Conservation (phyloP, 2,113 vertebrate genomes). For the Emydura subglobosa region DNA sequence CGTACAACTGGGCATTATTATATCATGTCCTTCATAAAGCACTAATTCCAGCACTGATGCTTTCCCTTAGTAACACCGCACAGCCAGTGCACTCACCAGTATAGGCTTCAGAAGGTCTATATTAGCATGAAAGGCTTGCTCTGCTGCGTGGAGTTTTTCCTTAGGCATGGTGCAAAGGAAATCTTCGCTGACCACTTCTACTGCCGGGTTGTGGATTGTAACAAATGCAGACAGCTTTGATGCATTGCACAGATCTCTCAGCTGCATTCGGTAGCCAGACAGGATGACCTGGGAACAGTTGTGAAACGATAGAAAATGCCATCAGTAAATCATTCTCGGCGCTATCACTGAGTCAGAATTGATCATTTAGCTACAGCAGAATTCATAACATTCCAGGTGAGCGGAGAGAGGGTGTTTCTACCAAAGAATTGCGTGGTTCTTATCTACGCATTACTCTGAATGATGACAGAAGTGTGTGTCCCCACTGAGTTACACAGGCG, state of each 20-base stretch:
- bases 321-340: not conserved
- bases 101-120: conserved; percentile 88
- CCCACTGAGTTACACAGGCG: not conserved
- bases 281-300: conserved; percentile 80
- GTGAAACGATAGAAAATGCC: not conserved
- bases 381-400: not conserved
- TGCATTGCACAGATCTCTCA: conserved; percentile 84
- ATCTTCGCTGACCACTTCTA: conserved; percentile 59
- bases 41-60: not conserved
- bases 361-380: not conserved
- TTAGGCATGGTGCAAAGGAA: conserved; percentile 80
- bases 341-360: not conserved
- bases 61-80: not conserved
- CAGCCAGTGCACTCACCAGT: conserved; percentile 74
- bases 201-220: conserved; percentile 68
- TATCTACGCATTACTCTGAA: fast-evolving
- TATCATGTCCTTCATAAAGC: not conserved
- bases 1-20: too few species aligned
- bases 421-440: not conserved
- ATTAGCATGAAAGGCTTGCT: conserved; percentile 81
- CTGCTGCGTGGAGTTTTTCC: conserved; percentile 77
- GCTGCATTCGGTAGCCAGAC: conserved; percentile 82
- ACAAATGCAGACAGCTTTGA: conserved; percentile 81
- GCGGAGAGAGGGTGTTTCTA: not conserved
- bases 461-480: not conserved